Conservation (phyloP, 2,888 invertebrate species). For the Hetaerina titia region DNA sequence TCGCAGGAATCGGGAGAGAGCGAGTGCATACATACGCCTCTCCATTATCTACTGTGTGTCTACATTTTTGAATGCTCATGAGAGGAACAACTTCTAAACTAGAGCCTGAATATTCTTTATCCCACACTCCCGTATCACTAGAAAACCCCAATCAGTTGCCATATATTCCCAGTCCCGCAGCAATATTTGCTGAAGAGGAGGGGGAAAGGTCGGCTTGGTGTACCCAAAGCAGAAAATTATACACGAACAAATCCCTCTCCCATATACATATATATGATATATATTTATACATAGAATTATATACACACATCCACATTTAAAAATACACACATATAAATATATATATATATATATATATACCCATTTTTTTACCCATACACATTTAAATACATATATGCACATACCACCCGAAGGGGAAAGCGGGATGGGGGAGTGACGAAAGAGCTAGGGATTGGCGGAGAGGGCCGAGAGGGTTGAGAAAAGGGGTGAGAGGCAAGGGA, state of each 20-base stretch:
- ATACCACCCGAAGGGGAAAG: background rate
- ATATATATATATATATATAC: no score
- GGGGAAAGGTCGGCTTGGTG: background rate
- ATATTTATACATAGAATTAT: no score
- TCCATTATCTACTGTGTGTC: background rate
- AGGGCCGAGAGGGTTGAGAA: background rate
- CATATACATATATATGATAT: no score
- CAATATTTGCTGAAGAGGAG: background rate
- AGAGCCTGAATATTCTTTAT: background rate
- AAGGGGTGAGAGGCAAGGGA: background rate
- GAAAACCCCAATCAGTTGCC: background rate
- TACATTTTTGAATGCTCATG: background rate
- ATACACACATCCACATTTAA: no score
- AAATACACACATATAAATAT: no score
- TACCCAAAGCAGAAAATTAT: background rate
- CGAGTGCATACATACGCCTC: background rate
- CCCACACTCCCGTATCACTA: background rate
- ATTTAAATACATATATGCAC: no score
- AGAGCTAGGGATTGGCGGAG: background rate
- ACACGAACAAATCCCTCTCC: background rate
- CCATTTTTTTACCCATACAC: no score
- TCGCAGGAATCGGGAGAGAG: background rate
- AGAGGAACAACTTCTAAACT: background rate
- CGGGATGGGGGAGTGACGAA: background rate
- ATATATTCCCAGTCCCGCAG: background rate